Base-by-base conservation (phyloP, 1,140 invertebrate genomes). In the Panonychus citri region DNA sequence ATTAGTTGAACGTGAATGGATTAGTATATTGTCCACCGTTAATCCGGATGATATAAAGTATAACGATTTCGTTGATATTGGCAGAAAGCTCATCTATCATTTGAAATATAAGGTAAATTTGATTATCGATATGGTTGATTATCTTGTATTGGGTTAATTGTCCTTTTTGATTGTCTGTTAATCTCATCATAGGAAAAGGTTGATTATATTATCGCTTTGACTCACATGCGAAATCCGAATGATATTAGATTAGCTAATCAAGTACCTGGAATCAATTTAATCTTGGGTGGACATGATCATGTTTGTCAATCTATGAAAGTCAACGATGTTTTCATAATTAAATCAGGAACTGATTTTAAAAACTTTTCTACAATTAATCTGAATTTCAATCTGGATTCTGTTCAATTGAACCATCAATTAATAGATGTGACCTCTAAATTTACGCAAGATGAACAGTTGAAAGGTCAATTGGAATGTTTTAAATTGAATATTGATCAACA, bases 211-310 rank as follows among this genome's bases (percentile, higher is more conserved):
- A 86, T 91, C 65, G 86, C 87, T 1, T 68, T 91, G 10, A 90
- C 87, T 0, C 87, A 91, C 65, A 90, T 90, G 86, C 70, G 86
- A 43, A 85, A 81, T 48, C 83, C 83, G 24, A 91, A 91, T 69
- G 87, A 91, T 67, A 74, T 81, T 10, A 77, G 78, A 62, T 67
- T 90, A 39, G 85, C 85, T 0, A 79, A 85, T 68, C 75, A 80
- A 57, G 78, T 79, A 43, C 71, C 76, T 13, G 82, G 83, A 53
- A 85, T 91, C 43, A 85, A 90, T 69, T 70, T 91, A 10, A 85
- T 91, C 42, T 70, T 91, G 8, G 86, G 85, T 3, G 84, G 84
- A 0, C 84, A 86, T 62, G 84, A 87, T 67, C 84, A 87, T 66
- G 79, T 83, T 0, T 85, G 82, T 62, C 81, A 83, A 66, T 74